Evolutionary conservation across 2,113 vertebrate species (phyloP).

Genomic region (Eira barbara): DNA sequence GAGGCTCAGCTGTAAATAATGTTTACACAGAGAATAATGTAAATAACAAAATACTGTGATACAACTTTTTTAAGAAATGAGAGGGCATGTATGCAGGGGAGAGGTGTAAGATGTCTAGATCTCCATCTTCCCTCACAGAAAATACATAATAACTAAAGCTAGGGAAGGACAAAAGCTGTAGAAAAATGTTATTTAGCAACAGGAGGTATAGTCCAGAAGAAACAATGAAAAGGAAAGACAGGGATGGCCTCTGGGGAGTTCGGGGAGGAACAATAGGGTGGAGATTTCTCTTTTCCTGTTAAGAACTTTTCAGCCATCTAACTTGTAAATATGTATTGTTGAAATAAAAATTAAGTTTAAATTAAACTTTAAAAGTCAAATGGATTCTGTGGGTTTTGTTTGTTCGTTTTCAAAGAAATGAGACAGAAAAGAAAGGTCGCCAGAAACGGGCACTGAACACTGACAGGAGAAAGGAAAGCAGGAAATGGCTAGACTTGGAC

Average conservation of each 20-base stretch:
- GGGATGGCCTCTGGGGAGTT: not conserved
- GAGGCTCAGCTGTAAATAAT: not conserved
- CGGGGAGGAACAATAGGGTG: not conserved
- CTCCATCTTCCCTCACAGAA: not conserved
- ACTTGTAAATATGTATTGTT: not conserved
- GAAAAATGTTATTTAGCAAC: not conserved
- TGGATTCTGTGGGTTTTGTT: not conserved
- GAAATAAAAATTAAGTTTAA: slow-evolving; percentile 49
- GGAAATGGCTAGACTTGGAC: not conserved
- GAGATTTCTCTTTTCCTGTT: not conserved
- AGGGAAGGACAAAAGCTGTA: not conserved
- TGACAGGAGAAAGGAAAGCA: not conserved
- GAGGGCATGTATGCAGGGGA: not conserved
- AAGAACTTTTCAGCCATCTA: not conserved
- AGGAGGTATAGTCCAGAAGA: not conserved
- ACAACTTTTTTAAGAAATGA: slow-evolving; percentile 3
- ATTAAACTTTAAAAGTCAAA: slow-evolving; percentile 13
- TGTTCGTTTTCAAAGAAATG: not conserved
- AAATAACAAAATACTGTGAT: not conserved
- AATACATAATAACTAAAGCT: not conserved
- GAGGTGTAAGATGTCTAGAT: not conserved
- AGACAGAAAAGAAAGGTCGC: not conserved
- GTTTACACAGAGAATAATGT: not conserved
- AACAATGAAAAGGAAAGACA: not conserved
- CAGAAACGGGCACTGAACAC: not conserved